Conservation (phyloP, 2,888 invertebrate genomes). For the Leucoma salicis region DNA sequence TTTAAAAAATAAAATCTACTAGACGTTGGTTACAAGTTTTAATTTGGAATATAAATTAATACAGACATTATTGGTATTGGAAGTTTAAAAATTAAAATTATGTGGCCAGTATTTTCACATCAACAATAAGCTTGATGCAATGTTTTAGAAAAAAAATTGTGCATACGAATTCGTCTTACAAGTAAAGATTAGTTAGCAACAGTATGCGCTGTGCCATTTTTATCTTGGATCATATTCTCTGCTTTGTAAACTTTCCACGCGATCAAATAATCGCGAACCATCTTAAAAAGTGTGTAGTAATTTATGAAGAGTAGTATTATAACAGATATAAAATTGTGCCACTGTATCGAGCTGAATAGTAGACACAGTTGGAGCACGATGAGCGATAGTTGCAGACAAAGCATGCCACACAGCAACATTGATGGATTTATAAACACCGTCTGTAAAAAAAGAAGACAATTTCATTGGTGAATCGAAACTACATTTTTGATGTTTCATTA, state of each 20-base stretch:
- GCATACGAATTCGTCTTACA: slow-evolving; percentile 28
- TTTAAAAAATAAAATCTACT: too few species aligned
- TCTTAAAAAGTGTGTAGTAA: slow-evolving; percentile 94
- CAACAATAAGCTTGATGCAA: slow-evolving; percentile 11
- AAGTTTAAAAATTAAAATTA: not conserved
- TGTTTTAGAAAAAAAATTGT: slow-evolving; percentile 25
- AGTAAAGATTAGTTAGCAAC: slow-evolving; percentile 25
- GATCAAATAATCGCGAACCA: slow-evolving; percentile 92
- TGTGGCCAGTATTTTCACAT: not conserved
- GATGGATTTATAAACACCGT: slow-evolving; percentile 94
- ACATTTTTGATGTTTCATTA: too few species aligned
- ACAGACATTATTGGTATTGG: not conserved
- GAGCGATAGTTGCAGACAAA: slow-evolving; percentile 86
- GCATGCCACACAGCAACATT: slow-evolving; percentile 86
- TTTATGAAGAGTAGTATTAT: slow-evolving; percentile 93
- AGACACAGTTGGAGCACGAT: slow-evolving; percentile 90
- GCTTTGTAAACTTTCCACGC: slow-evolving; percentile 91
- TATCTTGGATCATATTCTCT: slow-evolving; percentile 86
- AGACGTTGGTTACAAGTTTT: too few species aligned
- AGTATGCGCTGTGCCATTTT: slow-evolving; percentile 47
- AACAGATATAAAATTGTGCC: slow-evolving; percentile 95
- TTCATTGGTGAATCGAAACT: too few species aligned
- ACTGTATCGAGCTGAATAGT: slow-evolving; percentile 90
- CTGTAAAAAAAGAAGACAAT: slow-evolving; percentile 82
- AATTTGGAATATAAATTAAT: not conserved